Evolutionary conservation across 1,140 invertebrate genomes (phyloP).

Genomic region (roundworm (Caenorhabditis elegans)): WBcel235 BX284604.4:14422501-14423000

Average conservation of each 20-base stretch:
- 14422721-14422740: no score
- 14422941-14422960: neutral
- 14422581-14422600: no score
- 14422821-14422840: neutral
- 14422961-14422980: no score
- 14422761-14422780: constrained; percentile 1
- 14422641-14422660: no score
- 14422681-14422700: no score
- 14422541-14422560: no score
- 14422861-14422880: neutral
- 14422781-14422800: neutral
- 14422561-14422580: no score
- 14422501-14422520: neutral
- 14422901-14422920: neutral
- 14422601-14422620: no score
- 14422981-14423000: no score
- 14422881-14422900: neutral
- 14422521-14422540: neutral
- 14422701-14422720: no score
- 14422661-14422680: no score
- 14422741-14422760: neutral
- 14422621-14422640: no score
- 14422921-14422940: neutral
- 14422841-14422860: neutral
- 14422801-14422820: neutral